Conservation (phyloP, 2,888 invertebrate species). For the Ectobius pallidus region DNA sequence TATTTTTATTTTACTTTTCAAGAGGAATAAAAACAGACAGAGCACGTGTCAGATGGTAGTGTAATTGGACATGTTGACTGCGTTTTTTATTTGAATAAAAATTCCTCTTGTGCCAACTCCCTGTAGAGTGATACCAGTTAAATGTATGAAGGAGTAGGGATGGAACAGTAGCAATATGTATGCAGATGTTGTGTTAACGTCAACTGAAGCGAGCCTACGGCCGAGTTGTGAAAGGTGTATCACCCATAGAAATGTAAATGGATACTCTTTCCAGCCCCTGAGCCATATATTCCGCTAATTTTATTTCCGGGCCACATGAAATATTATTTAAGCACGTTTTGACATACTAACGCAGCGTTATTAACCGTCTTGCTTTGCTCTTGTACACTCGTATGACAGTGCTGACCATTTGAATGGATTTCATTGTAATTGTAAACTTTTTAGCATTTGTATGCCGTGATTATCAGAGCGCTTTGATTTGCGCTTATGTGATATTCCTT, state of each 20-base stretch:
- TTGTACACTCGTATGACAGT: too few species aligned
- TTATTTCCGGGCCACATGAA: too few species aligned
- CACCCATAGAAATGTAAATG: not conserved
- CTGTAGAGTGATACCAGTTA: not conserved
- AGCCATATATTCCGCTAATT: not conserved
- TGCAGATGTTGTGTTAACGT: slow-evolving; percentile 17
- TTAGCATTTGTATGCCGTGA: too few species aligned
- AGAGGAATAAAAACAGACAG: not conserved
- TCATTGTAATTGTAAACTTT: too few species aligned
- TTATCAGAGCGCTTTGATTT: too few species aligned
- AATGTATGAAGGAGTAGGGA: too few species aligned
- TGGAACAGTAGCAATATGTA: slow-evolving; percentile 16
- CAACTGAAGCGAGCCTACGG: not conserved
- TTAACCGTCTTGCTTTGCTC: too few species aligned
- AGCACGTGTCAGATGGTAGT: not conserved
- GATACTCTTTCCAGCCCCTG: not conserved
- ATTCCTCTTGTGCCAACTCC: not conserved
- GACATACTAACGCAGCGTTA: too few species aligned
- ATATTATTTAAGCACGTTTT: too few species aligned
- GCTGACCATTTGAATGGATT: too few species aligned
- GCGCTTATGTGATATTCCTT: too few species aligned
- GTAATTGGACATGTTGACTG: not conserved
- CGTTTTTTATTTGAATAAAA: not conserved
- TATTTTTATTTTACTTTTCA: too few species aligned
- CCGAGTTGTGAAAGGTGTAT: not conserved